These are phyloP conservation scores for Chydorus sphaericus DNA, from an alignment of 2,888 invertebrate genomes.

Conservation along the genomic window DNA sequence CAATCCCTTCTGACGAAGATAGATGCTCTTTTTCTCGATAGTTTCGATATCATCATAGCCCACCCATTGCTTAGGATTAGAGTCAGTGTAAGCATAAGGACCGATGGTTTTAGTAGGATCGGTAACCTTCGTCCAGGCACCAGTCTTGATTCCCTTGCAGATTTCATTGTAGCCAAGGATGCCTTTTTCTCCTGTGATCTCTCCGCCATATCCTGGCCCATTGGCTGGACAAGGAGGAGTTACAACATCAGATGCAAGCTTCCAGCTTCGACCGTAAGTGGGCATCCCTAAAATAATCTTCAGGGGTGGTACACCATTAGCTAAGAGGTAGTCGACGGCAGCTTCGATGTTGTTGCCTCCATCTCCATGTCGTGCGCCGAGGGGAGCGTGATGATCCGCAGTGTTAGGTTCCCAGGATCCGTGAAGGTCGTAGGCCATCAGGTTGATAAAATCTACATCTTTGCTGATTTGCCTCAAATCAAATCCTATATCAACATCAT, in stretches of 20 bases:
- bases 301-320: slow-evolving; percentile 18
- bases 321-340: slow-evolving; percentile 25
- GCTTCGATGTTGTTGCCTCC: slow-evolving; percentile 19
- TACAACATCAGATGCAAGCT: slow-evolving; percentile 12
- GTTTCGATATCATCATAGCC: slow-evolving; percentile 4
- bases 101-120: slow-evolving; percentile 23
- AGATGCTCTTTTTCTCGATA: background rate
- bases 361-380: background rate
- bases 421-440: slow-evolving; percentile 7
- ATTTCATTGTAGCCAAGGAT: slow-evolving; percentile 20
- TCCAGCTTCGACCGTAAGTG: slow-evolving; percentile 21
- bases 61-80: slow-evolving; percentile 3
- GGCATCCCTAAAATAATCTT: slow-evolving; percentile 21
- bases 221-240: slow-evolving; percentile 16
- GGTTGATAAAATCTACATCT: slow-evolving; percentile 7
- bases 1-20: background rate
- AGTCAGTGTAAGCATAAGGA: slow-evolving; percentile 22
- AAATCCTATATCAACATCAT: background rate
- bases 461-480: background rate
- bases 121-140: slow-evolving; percentile 24
- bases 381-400: slow-evolving; percentile 11
- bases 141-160: slow-evolving; percentile 24
- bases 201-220: slow-evolving; percentile 18
- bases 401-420: slow-evolving; percentile 1
- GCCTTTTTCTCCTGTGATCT: slow-evolving; percentile 18